Base-by-base conservation (phyloP, 2,888 invertebrate species). In the Conops quadrifasciatus region DNA sequence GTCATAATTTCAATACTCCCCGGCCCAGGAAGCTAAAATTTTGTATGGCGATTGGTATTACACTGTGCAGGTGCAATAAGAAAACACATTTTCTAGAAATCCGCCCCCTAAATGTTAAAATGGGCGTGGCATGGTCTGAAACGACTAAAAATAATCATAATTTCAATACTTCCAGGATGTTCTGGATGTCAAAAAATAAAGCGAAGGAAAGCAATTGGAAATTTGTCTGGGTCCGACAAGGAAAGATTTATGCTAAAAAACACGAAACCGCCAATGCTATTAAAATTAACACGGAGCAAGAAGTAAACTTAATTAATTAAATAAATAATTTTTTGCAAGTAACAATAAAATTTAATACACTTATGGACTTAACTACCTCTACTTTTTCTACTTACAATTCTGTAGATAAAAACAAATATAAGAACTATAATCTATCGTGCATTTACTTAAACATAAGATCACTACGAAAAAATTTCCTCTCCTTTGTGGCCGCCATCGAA, bases 361-460 rank as follows among this genome's bases (percentile, higher is more conserved):
- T 16, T n/a, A 59, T 30, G 59, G 26, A 59, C 26, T 15, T n/a
- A 59, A 59, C n/a, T 28, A n/a, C 30, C 21, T 24, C 13, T 24
- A 59, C 13, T 16, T 28, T 16, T 28, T 2, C 28, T 30, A 59
- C 26, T 59, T 59, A 59, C 9, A 36, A 36, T 9, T 36, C 36
- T 36, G 9, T 36, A 36, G 36, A 36, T 36, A 36, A 36, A 9
- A 4, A 9, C 36, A 36, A 36, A 4, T 36, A 36, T 36, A 36
- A 36, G 5, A 36, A 36, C 36, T 36, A 59, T 59, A 26, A 59
- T 30, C 59, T 59, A 28, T 28, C 59, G 26, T 59, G 30, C 16
- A 59, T 59, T 59, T 59, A 26, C 30, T 59, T 59, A 59, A 59
- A 59, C 13, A 59, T 59, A 28, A 15, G 59, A 16, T 59, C 59